Evolutionary conservation across 1,140 invertebrate species (phyloP), one percentile per base, ranked within the genome.

Genomic region (Probaryconus sp.): DNA sequence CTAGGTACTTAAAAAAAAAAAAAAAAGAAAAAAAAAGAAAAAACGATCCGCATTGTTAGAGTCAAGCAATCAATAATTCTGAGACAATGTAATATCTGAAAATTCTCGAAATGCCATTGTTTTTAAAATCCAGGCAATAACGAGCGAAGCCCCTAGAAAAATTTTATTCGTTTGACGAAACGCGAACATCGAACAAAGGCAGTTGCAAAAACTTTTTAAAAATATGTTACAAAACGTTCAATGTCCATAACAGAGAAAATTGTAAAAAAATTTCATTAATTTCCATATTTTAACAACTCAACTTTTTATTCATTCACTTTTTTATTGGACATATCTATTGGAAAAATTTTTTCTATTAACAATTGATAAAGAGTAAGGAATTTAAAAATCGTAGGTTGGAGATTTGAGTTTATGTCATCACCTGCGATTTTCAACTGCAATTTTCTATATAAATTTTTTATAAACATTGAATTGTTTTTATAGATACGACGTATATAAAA

Each of bases 21-120:
- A 28, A 65, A 50, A 48, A 40, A 67, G 42, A 58, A 68, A 68
- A 40, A 56, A 47, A 68, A 58, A 48, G 30, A 55, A 26, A 55
- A 37, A 24, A 24, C 13, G 43, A 63, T 63, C 45, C 10, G 17
- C 4, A 28, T 31, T 55, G 37, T 65, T 65, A 65, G 53, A 64
- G 45, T 64, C 50, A 64, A 40, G 37, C 28, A 35, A 45, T 64
- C 60, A 30, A 64, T 64, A 64, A 38, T 10, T 53, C 9, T 20
- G n/a, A n/a, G n/a, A n/a, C 11, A 18, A 24, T 24, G 21, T n/a
- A 31, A 40, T 30, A 31, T 16, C 9, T 42, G 37, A 31, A 20
- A 50, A 50, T 48, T 30, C 1, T 7, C 33, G 30, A 28, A 48
- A 38, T 30, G 21, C 2, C 56, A 14, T 30, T 5, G 16, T 14